A percentile compares a stretch with the other conserved stretches of the same genome.
These are phyloP conservation scores for Tineola bisselliella DNA, from an alignment of 2,888 invertebrate species.

Conservation along the genomic window DNA sequence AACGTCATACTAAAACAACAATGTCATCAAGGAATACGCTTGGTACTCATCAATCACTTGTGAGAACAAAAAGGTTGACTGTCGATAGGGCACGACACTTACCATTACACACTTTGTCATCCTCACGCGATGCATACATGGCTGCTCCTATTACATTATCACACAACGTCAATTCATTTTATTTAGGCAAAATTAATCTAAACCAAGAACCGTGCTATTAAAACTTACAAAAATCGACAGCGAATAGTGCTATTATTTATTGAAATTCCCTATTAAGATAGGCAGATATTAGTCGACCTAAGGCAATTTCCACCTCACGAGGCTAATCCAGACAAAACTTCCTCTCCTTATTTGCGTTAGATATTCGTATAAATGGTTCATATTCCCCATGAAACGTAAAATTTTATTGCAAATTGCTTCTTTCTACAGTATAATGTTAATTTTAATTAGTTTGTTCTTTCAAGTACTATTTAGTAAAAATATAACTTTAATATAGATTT, in stretches of 20 bases:
- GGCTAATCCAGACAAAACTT: neutral
- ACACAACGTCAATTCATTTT: neutral
- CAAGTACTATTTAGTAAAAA: neutral
- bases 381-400: neutral
- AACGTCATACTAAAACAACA: neutral
- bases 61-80: constrained; percentile 41
- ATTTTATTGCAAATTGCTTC: neutral
- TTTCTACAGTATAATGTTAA: neutral
- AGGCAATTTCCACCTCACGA: constrained; percentile 3
- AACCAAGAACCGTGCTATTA: no score
- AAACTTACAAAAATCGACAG: no score
- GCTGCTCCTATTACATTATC: neutral
- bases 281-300: neutral
- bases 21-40: constrained; percentile 18
- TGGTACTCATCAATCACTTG: constrained; percentile 46
- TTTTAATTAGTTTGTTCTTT: neutral
- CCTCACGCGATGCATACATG: neutral
- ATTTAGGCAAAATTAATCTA: no score
- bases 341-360: neutral
- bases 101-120: constrained; percentile 37
- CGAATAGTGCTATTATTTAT: no score
- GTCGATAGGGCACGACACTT: constrained; percentile 43
- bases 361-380: neutral
- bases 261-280: neutral
- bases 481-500: no score